Evolutionary conservation across 2,888 invertebrate species (phyloP).

Genomic region (Drosophila meridiana): DNA sequence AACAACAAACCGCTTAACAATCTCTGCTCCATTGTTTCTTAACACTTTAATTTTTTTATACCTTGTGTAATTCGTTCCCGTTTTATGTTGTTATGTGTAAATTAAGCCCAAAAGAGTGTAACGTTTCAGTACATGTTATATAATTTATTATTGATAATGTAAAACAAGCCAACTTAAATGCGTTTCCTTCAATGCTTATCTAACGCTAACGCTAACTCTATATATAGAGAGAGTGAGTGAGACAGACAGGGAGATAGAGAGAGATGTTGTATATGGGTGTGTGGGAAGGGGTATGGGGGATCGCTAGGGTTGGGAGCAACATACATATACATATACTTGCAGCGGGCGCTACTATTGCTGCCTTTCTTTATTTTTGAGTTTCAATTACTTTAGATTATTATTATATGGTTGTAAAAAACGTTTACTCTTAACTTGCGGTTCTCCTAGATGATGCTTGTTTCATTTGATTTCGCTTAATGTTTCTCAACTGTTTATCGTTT

Average conservation of each 20-base stretch:
- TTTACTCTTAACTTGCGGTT: conserved; percentile 34
- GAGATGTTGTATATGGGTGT: background rate
- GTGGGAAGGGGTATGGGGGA: background rate
- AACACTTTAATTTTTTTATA: conserved; percentile 4
- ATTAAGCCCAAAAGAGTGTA: conserved; percentile 59
- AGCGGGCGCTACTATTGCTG: conserved; percentile 41
- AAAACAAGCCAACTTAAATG: conserved; percentile 80
- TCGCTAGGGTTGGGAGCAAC: conserved; percentile 19
- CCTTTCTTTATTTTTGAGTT: conserved; percentile 11
- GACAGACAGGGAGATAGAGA: conserved; percentile 6
- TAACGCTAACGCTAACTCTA: conserved; percentile 45
- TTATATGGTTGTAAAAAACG: conserved; percentile 46
- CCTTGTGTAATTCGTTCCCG: conserved; percentile 13
- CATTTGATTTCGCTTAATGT: conserved; percentile 12
- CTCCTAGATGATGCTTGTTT: conserved; percentile 27
- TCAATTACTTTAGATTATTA: conserved; percentile 10
- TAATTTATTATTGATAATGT: conserved; percentile 79
- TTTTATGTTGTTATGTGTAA: conserved; percentile 69
- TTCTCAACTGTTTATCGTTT: conserved; percentile 8
- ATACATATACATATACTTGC: conserved; percentile 27
- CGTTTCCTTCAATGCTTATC: conserved; percentile 63
- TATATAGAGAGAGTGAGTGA: conserved; percentile 3
- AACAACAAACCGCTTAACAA: conserved; percentile 7
- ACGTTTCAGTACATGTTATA: conserved; percentile 78
- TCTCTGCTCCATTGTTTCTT: conserved; percentile 39